A percentile compares a stretch with the other conserved stretches of the same genome.
Conservation (phyloP, 2,888 invertebrate species). For the Athripsodes cinereus region DNA sequence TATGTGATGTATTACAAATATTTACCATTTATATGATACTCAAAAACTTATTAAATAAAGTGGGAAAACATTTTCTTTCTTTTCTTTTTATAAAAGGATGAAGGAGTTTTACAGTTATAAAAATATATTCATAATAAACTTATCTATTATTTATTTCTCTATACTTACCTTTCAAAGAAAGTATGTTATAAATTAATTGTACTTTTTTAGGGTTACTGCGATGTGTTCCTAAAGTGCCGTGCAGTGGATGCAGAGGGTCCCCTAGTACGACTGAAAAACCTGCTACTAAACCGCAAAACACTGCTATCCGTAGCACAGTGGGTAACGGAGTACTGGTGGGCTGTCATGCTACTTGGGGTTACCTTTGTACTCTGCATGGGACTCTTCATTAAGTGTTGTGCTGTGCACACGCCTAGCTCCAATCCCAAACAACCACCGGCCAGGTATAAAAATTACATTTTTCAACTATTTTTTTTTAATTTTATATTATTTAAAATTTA, state of each 20-base stretch:
- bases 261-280: constrained; percentile 90
- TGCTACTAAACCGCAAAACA: constrained; percentile 87
- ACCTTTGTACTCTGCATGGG: constrained; percentile 94
- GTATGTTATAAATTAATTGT: background rate
- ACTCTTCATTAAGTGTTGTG: constrained; percentile 97
- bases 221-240: constrained; percentile 97
- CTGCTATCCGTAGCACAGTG: constrained; percentile 83
- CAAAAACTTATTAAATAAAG: too few relatives aligned
- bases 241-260: constrained; percentile 99
- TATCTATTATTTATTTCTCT: background rate
- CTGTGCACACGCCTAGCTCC: constrained; percentile 98
- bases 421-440: constrained; percentile 98
- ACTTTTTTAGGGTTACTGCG: constrained; percentile 88
- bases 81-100: too few relatives aligned
- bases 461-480: background rate
- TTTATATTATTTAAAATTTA: too few relatives aligned
- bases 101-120: too few relatives aligned
- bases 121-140: too few relatives aligned
- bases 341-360: constrained; percentile 86
- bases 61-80: too few relatives aligned
- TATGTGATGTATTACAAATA: too few relatives aligned
- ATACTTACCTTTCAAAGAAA: too few relatives aligned
- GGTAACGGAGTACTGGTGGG: constrained; percentile 96
- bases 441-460: too few relatives aligned
- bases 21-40: too few relatives aligned